A percentile compares a stretch with the other conserved stretches of the same genome.
Conservation (phyloP, 2,797 vertebrate species). For the Sus cebifrons region DNA sequence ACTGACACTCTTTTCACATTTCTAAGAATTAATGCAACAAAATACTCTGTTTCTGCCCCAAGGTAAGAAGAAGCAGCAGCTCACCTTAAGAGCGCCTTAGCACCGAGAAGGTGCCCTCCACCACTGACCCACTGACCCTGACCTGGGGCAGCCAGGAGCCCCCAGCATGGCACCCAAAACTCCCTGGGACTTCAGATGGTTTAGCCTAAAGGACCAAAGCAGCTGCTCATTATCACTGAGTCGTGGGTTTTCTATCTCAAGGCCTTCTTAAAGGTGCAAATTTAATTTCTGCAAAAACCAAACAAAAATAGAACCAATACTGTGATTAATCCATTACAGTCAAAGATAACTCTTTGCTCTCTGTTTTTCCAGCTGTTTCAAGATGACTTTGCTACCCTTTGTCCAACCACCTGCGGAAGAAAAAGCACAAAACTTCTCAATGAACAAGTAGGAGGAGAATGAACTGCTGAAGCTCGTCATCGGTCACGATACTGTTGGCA, state of each 20-base stretch:
- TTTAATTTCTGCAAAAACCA: background rate
- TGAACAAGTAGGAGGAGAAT: background rate
- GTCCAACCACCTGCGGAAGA: background rate
- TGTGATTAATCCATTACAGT: background rate
- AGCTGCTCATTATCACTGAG: background rate
- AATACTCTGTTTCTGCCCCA: background rate
- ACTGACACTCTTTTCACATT: background rate
- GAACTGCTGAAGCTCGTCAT: background rate
- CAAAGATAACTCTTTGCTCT: background rate
- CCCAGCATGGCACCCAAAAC: background rate
- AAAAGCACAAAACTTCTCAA: background rate
- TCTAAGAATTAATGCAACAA: constrained; percentile 1
- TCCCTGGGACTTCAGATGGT: background rate
- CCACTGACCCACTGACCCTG: no score
- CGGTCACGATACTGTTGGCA: background rate
- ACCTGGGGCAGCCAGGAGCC: background rate
- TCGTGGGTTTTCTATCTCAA: background rate
- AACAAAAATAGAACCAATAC: background rate
- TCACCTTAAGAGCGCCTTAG: background rate
- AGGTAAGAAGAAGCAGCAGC: background rate
- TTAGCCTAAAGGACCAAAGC: background rate
- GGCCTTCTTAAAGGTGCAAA: background rate
- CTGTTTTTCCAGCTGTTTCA: background rate
- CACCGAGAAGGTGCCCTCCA: background rate
- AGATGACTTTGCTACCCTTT: background rate